Conservation (phyloP, 2,888 invertebrate species). For the Phymatocera aterrima region DNA sequence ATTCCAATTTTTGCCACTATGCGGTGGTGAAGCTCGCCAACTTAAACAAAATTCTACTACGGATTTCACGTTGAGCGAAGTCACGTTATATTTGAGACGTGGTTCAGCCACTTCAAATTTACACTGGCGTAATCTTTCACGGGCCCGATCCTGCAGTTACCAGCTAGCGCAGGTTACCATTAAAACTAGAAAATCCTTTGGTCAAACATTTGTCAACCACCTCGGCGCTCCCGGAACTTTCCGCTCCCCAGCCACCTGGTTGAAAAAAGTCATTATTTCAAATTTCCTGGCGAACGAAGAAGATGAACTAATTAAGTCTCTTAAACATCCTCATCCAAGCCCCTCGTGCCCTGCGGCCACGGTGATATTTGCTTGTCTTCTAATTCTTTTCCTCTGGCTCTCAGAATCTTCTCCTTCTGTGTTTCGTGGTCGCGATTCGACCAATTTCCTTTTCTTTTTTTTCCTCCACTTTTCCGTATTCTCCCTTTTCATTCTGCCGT, state of each 20-base stretch:
- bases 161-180: not conserved
- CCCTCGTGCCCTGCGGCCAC: conserved; percentile 3
- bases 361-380: conserved; percentile 29
- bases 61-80: not conserved
- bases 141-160: not conserved
- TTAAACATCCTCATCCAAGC: conserved; percentile 29
- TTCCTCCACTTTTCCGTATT: not conserved
- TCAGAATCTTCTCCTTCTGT: not conserved
- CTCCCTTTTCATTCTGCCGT: not conserved
- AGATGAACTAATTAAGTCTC: conserved; percentile 60
- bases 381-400: conserved; percentile 24
- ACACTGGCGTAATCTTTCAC: conserved; percentile 10
- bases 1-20: not conserved
- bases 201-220: conserved; percentile 36
- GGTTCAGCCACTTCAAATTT: not conserved
- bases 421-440: conserved; percentile 1
- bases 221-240: conserved; percentile 24
- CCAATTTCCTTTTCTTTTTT: not conserved
- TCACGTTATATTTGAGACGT: not conserved
- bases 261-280: conserved; percentile 55
- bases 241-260: conserved; percentile 5
- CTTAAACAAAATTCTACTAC: not conserved
- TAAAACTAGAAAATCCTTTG: conserved; percentile 31
- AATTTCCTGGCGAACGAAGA: conserved; percentile 50
- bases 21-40: not conserved